Evolutionary conservation across 2,888 invertebrate species (phyloP), one percentile per base, ranked within the genome.

Genomic region (Xanthorhoe designata): DNA sequence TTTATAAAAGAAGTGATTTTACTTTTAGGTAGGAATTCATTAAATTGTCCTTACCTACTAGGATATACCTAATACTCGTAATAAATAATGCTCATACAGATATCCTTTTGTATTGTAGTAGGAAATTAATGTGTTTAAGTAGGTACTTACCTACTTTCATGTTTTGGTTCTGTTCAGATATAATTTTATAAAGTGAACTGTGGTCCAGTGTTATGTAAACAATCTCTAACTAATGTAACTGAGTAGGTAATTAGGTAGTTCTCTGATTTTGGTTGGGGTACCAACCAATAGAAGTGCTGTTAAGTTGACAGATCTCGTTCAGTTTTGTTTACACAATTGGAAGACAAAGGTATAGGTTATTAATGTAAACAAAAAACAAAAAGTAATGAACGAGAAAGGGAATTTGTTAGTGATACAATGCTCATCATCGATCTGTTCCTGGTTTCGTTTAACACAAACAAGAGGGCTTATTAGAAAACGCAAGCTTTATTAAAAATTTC

Each of bases 401-500:
- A 55, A 66, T 54, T 47, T 81, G 86, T 89, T 89, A 87, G 88
- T 86, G 79, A 78, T 78, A 83, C 91, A 86, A 85, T 66, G 91
- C 86, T 83, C 88, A 86, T 87, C 81, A 89, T 86, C 87, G 90
- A 86, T 83, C 82, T 76, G 75, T 78, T 68, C 60, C 54, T 78
- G 80, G 79, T 76, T 78, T 77, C 82, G 81, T 79, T 82, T 75
- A 81, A 81, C 82, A 87, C 83, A 85, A 86, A 86, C 83, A 87
- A 84, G 79, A 84, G 80, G 80, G 76, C 78, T 73, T 83, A 85
- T 84, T 87, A 86, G 86, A 89, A 91, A 91, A 88, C 82, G 87
- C 91, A 92, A 93, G 93, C 92, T 92, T 92, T 93, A 92, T 93
- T 93, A 91, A 87, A 91, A 47, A 90, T 85, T 82, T 92, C 90